These are phyloP conservation scores for Sympetrum striolatum DNA, from an alignment of 2,888 invertebrate species.

Conservation along the genomic window DNA sequence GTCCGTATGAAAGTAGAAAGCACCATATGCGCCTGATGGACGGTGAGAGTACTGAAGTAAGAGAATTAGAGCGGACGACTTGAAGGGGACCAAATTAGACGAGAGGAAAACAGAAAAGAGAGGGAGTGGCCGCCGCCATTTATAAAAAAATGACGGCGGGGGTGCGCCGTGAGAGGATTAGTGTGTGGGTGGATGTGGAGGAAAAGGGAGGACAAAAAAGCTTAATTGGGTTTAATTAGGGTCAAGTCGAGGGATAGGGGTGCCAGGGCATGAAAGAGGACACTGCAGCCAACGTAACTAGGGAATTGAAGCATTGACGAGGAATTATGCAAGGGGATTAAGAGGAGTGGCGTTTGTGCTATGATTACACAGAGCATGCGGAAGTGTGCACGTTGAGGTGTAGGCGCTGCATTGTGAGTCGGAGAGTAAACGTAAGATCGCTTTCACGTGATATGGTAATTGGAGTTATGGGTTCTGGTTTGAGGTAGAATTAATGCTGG, in stretches of 20 bases:
- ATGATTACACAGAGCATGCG: no score
- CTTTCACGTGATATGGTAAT: no score
- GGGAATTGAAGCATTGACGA: neutral
- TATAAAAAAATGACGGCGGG: neutral
- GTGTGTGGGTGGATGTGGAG: neutral
- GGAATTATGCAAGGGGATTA: neutral
- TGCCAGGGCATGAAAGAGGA: neutral
- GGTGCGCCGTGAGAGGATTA: neutral
- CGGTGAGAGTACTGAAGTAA: neutral
- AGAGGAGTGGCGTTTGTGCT: neutral
- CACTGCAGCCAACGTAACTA: neutral
- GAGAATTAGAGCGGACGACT: neutral
- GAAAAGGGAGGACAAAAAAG: neutral
- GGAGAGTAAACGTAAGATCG: no score
- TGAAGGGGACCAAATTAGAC: neutral
- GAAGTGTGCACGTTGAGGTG: no score
- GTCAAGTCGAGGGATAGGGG: neutral
- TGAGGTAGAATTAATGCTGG: no score
- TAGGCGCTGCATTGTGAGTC: no score
- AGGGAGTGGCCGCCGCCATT: neutral
- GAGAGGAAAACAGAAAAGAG: neutral
- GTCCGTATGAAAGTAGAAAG: neutral
- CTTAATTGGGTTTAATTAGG: slow-evolving; percentile 27
- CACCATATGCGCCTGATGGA: neutral
- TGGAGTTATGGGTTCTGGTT: no score